Evolutionary conservation across 2,888 invertebrate species (phyloP), one percentile per base, ranked within the genome.

Genomic region (Thereva unica): DNA sequence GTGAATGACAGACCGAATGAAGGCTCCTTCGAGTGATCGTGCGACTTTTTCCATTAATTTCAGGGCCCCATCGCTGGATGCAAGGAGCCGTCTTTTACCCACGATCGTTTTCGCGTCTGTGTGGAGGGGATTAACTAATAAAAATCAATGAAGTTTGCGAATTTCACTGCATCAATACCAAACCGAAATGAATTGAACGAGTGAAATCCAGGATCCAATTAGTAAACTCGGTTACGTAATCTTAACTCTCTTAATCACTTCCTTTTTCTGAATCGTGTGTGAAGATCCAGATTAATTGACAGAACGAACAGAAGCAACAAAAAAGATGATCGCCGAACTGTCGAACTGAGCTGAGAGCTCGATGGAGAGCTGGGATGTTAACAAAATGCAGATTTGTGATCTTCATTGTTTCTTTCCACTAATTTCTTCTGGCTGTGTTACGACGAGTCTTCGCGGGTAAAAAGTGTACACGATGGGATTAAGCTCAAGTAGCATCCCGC

Each of bases 31-130:
- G 35, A 23, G 40, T 38, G 41, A 40, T 49, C 40, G 49, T 50
- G 61, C 61, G 49, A 61, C 50, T 49, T 50, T 61, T 61, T 61
- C 10, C 61, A 34, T 50, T 61, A 61, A 61, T 61, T 35, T 23
- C 40, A 23, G 41, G 12, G 38, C 40, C 40, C 37, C 42, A 42
- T 12, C 2, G 9, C n/a, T 37, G 41, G 50, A 42, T 23, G 23
- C 23, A 23, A 23, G 10, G 42, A n/a, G 37, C n/a, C 42, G 41
- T 56, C 23, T 56, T 42, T 41, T 42, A 23, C 12, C 40, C 1
- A 9, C n/a, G 53, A 37, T 53, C 6, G 38, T 56, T 56, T 56
- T 34, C 49, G 12, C 2, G 2, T 49, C 49, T 9, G 12, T 49
- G 12, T 44, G 44, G n/a, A 44, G n/a, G 2, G 23, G 23, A 23